A percentile compares a stretch with the other conserved stretches of the same genome.
Conservation (phyloP, 2,888 invertebrate genomes). For the Eudasyphora cyanicolor region DNA sequence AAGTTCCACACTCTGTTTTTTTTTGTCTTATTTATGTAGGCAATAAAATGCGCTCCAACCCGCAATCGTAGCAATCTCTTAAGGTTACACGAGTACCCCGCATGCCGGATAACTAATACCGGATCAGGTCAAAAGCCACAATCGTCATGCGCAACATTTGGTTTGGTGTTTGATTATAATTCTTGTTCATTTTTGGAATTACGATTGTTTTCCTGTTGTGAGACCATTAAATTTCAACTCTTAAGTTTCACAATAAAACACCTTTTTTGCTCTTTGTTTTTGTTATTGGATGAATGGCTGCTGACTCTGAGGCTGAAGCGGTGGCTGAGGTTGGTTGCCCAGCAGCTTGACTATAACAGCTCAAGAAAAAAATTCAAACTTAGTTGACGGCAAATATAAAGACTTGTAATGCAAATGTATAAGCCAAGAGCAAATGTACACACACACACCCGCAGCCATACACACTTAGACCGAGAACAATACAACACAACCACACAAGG, state of each 20-base stretch:
- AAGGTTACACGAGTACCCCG: neutral
- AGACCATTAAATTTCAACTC: neutral
- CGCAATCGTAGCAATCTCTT: no score
- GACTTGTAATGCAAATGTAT: slow-evolving; percentile 23
- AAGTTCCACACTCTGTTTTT: no score
- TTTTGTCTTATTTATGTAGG: no score
- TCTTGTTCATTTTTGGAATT: slow-evolving; percentile 6
- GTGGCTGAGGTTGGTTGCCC: no score
- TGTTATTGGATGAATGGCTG: neutral
- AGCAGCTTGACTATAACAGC: neutral
- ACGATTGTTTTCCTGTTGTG: slow-evolving; percentile 16
- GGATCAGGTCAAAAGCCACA: neutral
- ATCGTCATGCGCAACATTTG: no score
- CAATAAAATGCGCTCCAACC: no score
- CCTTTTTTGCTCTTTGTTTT: neutral
- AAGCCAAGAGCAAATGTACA: neutral
- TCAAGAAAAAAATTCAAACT: no score
- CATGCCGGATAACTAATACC: neutral
- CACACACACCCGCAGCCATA: neutral
- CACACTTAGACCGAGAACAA: no score
- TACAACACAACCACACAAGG: slow-evolving; percentile 20
- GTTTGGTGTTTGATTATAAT: neutral
- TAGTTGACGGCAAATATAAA: neutral
- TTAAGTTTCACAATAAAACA: neutral
- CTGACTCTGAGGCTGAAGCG: no score